phyloP scores from a whole-genome alignment of 2,113 vertebrate genomes.

The Aegypius monachus region DNA sequence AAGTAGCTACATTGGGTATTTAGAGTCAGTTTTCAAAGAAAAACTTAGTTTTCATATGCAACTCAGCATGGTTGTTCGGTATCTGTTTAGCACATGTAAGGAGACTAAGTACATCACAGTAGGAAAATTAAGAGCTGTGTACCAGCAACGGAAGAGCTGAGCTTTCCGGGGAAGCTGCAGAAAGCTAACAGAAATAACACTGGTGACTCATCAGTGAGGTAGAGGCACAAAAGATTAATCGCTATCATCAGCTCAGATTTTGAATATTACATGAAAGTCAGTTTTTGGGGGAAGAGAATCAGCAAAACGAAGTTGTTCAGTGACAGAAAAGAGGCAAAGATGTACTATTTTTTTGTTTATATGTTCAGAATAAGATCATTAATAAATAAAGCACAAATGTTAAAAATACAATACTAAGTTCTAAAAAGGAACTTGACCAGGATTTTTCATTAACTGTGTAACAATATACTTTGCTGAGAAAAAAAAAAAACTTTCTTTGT shows the following conservation, averaged over 20 bases:
- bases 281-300: not conserved
- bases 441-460: not conserved
- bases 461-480: not conserved
- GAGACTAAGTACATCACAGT: not conserved
- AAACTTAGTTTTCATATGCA: not conserved
- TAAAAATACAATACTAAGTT: not conserved
- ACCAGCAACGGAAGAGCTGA: not conserved
- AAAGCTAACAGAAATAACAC: not conserved
- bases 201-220: not conserved
- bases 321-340: not conserved
- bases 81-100: no score
- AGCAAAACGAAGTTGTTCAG: not conserved
- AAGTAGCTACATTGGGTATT: not conserved
- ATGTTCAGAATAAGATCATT: not conserved
- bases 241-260: not conserved
- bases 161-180: not conserved
- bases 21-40: not conserved
- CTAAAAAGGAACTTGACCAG: not conserved
- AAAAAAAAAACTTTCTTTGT: not conserved
- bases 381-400: not conserved
- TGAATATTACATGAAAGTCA: not conserved
- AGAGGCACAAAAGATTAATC: not conserved
- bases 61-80: not conserved
- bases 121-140: not conserved
- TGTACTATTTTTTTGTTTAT: not conserved